phyloP scores from a whole-genome alignment of 2,113 vertebrate species.

The Atlantisia rogersi region DNA sequence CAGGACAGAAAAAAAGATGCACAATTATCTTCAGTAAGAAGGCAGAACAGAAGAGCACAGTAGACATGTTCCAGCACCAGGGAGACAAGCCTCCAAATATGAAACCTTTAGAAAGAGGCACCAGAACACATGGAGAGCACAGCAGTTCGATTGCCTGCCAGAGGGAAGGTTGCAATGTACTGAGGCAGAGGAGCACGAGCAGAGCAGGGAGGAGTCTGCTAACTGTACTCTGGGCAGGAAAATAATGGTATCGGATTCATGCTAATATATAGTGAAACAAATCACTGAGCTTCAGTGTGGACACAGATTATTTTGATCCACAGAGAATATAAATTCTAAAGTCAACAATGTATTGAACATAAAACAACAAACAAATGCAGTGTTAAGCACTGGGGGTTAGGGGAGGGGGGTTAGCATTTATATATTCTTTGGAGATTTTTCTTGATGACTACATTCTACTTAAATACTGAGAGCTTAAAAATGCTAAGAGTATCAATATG shows the following conservation, averaged over 20 bases:
- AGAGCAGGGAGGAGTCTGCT: neutral
- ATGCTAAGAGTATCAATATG: neutral
- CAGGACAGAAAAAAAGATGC: neutral
- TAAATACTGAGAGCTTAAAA: neutral
- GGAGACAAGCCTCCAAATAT: neutral
- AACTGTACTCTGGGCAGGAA: neutral
- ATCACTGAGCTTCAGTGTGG: neutral
- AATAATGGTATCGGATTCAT: neutral
- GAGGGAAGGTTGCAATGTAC: neutral
- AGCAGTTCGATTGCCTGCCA: neutral
- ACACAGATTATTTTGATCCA: neutral
- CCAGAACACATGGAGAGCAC: neutral
- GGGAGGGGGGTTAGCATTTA: neutral
- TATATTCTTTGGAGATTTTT: neutral
- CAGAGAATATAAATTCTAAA: neutral
- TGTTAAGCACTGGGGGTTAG: neutral
- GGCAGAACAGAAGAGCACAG: neutral
- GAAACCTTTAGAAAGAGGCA: neutral
- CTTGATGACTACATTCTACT: neutral
- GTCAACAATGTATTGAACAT: neutral
- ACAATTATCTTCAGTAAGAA: neutral
- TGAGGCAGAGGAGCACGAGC: neutral
- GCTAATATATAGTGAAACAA: neutral
- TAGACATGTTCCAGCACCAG: neutral
- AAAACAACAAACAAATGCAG: neutral